Percentiles rank a stretch among this genome's conserved stretches.
phyloP scores from a whole-genome alignment of 2,113 vertebrate species.

The Fulica atra region DNA sequence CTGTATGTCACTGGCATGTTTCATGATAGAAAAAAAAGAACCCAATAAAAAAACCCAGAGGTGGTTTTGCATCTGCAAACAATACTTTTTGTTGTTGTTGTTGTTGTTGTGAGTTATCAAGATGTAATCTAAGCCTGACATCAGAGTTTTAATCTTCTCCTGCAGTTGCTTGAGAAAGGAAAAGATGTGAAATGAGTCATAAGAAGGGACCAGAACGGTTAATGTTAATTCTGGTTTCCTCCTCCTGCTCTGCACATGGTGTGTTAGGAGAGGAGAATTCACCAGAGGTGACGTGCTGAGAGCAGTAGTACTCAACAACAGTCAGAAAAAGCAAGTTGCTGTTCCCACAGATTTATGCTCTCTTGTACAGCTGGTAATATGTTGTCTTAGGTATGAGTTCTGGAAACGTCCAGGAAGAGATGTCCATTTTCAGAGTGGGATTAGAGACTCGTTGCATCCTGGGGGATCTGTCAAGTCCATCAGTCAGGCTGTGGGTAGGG shows the following conservation, averaged over 20 bases:
- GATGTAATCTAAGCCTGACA: not conserved
- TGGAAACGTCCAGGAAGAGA: not conserved
- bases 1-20: not conserved
- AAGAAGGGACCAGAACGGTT: not conserved
- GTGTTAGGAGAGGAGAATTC: not conserved
- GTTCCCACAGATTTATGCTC: not conserved
- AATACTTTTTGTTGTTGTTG: not conserved
- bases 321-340: not conserved
- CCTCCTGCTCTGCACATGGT: not conserved
- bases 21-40: not conserved
- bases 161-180: not conserved
- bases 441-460: not conserved
- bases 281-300: not conserved
- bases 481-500: not conserved
- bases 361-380: not conserved
- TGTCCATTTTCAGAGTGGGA: not conserved
- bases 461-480: not conserved
- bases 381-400: not conserved
- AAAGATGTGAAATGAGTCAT: not conserved
- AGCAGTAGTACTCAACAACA: not conserved
- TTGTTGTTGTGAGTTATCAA: not conserved
- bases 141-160: not conserved
- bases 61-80: not conserved
- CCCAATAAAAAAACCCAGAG: no score
- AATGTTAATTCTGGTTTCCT: not conserved